Evolutionary conservation across 1,140 invertebrate genomes (phyloP).

Genomic region (Drosophila sproati): DNA sequence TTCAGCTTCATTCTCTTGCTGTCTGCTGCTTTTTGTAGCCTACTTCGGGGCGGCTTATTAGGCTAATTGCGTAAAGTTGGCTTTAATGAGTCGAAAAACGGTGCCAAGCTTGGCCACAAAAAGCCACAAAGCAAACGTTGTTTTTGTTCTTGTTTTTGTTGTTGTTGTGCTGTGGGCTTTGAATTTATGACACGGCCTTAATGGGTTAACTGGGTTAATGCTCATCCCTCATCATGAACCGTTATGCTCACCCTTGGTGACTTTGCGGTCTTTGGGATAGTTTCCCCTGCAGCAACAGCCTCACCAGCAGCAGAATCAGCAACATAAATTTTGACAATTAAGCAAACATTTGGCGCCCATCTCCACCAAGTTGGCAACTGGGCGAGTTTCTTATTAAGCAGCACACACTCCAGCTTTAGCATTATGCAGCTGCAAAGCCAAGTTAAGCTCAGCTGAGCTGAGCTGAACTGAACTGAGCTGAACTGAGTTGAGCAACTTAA

Average conservation of each 20-base stretch:
- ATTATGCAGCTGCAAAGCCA: constrained; percentile 16
- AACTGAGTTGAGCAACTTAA: not conserved
- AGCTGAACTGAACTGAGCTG: not conserved
- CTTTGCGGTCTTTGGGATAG: not conserved
- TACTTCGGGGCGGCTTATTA: constrained; percentile 72
- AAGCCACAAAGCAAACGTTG: constrained; percentile 51
- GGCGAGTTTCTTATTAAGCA: constrained; percentile 10
- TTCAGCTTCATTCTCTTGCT: not conserved
- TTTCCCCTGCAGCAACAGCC: constrained; percentile 21
- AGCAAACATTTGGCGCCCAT: constrained; percentile 56
- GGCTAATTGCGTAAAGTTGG: constrained; percentile 81
- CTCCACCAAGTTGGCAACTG: constrained; percentile 29
- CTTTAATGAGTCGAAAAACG: constrained; percentile 81
- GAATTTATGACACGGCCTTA: constrained; percentile 78
- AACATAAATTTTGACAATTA: constrained; percentile 73
- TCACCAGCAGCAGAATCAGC: constrained; percentile 15
- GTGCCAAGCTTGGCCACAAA: constrained; percentile 61
- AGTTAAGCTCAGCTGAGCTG: not conserved
- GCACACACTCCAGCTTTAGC: constrained; percentile 2
- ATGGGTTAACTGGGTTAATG: constrained; percentile 76
- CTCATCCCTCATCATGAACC: constrained; percentile 62
- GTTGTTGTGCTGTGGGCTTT: constrained; percentile 60
- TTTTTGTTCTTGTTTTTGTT: constrained; percentile 8
- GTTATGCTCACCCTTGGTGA: constrained; percentile 5
- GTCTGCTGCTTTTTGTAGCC: constrained; percentile 37